Percentiles rank a stretch among this genome's conserved stretches.
These are phyloP conservation scores for Alcis repandata DNA, from an alignment of 2,888 invertebrate species.

Conservation along the genomic window DNA sequence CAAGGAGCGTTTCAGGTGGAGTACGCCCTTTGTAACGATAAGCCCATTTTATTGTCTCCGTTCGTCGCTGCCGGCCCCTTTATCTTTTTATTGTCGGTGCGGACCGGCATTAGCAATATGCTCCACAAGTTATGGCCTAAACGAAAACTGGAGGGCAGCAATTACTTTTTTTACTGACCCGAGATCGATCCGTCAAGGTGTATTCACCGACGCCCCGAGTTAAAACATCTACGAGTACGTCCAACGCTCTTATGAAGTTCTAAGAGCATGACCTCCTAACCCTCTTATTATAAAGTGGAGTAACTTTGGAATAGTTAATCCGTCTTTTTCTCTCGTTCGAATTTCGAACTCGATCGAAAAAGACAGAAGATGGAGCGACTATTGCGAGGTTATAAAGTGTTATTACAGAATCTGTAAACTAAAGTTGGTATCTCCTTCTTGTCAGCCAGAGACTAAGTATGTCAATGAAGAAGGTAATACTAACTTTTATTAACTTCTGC, in stretches of 20 bases:
- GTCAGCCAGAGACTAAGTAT: conserved; percentile 3
- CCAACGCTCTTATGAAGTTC: conserved; percentile 4
- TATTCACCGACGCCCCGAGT: conserved; percentile 14
- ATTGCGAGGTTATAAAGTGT: background rate
- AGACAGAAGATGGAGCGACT: no score
- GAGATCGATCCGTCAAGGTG: conserved; percentile 39
- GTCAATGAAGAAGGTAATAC: conserved; percentile 10
- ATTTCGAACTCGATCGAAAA: no score
- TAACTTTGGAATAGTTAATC: no score
- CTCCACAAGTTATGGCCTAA: conserved; percentile 66
- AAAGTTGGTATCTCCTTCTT: conserved; percentile 18
- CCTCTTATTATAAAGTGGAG: no score
- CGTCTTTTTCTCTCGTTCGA: no score
- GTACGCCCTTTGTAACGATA: conserved; percentile 68
- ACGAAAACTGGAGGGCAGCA: conserved; percentile 59
- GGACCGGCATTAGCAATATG: conserved; percentile 74
- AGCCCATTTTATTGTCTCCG: conserved; percentile 76
- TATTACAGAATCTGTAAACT: conserved; percentile 20
- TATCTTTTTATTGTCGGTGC: conserved; percentile 75
- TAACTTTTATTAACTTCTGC: conserved; percentile 12
- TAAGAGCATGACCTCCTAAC: background rate
- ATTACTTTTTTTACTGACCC: conserved; percentile 51
- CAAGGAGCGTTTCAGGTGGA: conserved; percentile 61
- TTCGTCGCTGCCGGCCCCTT: conserved; percentile 66
- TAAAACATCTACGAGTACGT: conserved; percentile 19